Evolutionary conservation across 2,113 vertebrate species (phyloP), one percentile per base, ranked within the genome.

Genomic region (Nesogale talazaci): DNA sequence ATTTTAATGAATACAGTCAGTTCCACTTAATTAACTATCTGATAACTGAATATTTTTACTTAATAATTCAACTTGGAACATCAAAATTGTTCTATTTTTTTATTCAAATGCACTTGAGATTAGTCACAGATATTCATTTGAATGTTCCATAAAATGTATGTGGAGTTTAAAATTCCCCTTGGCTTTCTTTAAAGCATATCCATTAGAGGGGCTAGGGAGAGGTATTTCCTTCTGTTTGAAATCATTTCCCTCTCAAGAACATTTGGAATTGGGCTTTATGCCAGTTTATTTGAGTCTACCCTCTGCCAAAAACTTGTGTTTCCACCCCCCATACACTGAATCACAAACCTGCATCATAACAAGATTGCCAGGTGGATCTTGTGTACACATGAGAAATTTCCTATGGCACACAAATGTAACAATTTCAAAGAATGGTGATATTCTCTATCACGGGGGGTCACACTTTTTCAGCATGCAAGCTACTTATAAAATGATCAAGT

Each of bases 11-110:
- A 98, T 98, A 98, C 98, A 98, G 97, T 97, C 98, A 98, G 98
- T 98, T 98, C 98, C 98, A 98, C 98, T 99, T 98, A 98, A 99
- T 99, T 99, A 98, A 98, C 98, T 98, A 98, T 98, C 98, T 98
- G 98, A 99, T 99, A 99, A 98, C 98, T 98, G 98, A 98, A 98
- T 98, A 98, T 98, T 98, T 98, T 98, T 99, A 97, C 98, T 98
- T 98, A 98, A 97, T 98, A 98, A 99, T 98, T 98, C 97, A 98
- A 98, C 98, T 98, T 97, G 97, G 97, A 98, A 97, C 97, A 98
- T 98, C 97, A 98, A 97, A 98, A 98, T 97, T 97, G 95, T 98
- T 96, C 96, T 96, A 96, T 97, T 97, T 98, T 98, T 97, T 93
- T 88, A 97, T 97, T 97, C 96, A 97, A 97, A 98, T 96, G 94